Evolutionary conservation across 2,888 invertebrate species (phyloP).

Genomic region (Malthinus seriepunctatus): DNA sequence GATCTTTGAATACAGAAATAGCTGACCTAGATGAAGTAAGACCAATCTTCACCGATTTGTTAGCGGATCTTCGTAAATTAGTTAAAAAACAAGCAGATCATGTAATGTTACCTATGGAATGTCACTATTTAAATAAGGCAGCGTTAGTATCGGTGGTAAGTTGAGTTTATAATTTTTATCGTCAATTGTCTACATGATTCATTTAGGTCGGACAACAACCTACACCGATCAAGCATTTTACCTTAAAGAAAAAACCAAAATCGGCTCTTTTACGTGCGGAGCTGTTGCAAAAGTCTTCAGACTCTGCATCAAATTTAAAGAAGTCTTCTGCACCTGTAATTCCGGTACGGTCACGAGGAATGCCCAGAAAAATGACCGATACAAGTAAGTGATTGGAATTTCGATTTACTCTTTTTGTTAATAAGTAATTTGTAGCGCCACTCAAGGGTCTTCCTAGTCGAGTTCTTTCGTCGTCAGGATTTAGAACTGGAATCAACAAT

Average conservation of each 20-base stretch:
- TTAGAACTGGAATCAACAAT: conserved; percentile 59
- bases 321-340: conserved; percentile 87
- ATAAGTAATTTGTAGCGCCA: conserved; percentile 65
- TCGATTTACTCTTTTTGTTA: not conserved
- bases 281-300: conserved; percentile 86
- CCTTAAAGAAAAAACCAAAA: conserved; percentile 90
- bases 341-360: conserved; percentile 81
- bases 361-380: conserved; percentile 97
- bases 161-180: conserved; percentile 23
- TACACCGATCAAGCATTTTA: conserved; percentile 87
- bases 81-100: conserved; percentile 83
- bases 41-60: conserved; percentile 87
- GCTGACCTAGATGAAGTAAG: conserved; percentile 87
- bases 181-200: not conserved
- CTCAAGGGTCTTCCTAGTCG: conserved; percentile 90
- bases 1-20: conserved; percentile 88
- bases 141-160: conserved; percentile 85
- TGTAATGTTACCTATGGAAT: conserved; percentile 91
- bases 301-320: conserved; percentile 86
- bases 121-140: conserved; percentile 93
- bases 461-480: conserved; percentile 66
- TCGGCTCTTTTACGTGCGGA: conserved; percentile 89
- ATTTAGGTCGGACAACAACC: conserved; percentile 77
- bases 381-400: conserved; percentile 68
- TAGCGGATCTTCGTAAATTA: conserved; percentile 80